Percentiles rank a stretch among this genome's conserved stretches.
phyloP scores from a whole-genome alignment of 2,888 invertebrate species.

The Trachelus troglodyta region DNA sequence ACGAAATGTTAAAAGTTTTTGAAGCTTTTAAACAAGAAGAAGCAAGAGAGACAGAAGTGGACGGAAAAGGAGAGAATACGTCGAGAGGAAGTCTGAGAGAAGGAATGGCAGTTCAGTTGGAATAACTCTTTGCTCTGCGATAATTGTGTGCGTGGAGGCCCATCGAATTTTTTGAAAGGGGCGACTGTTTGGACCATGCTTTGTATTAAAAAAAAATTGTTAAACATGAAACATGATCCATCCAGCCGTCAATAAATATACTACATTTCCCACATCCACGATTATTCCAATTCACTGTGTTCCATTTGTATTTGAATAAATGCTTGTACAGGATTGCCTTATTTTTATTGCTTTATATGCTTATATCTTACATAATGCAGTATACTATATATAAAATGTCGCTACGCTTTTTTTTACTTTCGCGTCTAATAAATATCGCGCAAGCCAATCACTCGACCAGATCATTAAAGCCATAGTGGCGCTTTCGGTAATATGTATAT shows the following conservation, averaged over 20 bases:
- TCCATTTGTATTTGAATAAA: background rate
- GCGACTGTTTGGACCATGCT: constrained; percentile 52
- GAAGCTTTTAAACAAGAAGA: background rate
- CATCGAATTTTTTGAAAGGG: constrained; percentile 43
- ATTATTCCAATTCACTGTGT: constrained; percentile 1
- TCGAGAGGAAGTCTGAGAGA: background rate
- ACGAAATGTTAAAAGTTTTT: background rate
- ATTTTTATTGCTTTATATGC: background rate
- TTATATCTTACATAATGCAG: background rate
- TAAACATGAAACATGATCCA: constrained; percentile 45
- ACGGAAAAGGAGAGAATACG: background rate
- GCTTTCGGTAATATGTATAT: background rate
- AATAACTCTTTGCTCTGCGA: constrained; percentile 66
- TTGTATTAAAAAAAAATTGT: background rate
- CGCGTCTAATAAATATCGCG: background rate
- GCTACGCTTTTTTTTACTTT: constrained; percentile 19
- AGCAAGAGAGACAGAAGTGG: background rate
- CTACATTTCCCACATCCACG: constrained; percentile 34
- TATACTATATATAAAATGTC: background rate
- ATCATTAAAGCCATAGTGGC: background rate
- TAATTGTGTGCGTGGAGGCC: constrained; percentile 65
- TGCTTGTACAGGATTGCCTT: background rate
- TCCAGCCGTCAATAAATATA: constrained; percentile 45
- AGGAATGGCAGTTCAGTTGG: constrained; percentile 36
- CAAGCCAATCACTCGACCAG: background rate